Conservation (phyloP, 2,888 invertebrate genomes). For the Platerodrilus igneus region DNA sequence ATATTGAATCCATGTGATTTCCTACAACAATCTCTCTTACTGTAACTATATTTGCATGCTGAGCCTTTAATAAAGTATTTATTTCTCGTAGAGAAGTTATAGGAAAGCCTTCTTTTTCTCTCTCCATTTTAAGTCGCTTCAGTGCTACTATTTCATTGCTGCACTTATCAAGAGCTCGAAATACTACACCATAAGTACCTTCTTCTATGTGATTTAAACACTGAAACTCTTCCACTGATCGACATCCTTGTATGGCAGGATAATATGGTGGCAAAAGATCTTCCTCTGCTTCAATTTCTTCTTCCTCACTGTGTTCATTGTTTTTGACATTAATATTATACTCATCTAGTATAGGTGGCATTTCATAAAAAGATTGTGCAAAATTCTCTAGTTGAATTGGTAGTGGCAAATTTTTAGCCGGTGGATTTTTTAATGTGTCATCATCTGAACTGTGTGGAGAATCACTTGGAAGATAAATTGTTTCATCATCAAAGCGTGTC, state of each 20-base stretch:
- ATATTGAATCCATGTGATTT: slow-evolving; percentile 98
- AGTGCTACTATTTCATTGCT: slow-evolving; percentile 97
- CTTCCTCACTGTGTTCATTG: slow-evolving; percentile 23
- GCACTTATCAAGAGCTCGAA: slow-evolving; percentile 90
- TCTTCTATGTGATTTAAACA: slow-evolving; percentile 98
- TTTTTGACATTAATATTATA: no score
- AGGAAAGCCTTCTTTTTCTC: slow-evolving; percentile 99
- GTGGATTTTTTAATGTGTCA: no score
- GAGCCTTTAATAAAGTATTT: slow-evolving; percentile 92
- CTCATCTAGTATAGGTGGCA: no score
- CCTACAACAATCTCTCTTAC: slow-evolving; percentile 98
- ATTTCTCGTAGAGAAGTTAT: slow-evolving; percentile 98
- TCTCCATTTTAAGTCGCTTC: slow-evolving; percentile 98
- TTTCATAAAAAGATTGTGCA: no score
- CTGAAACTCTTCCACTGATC: slow-evolving; percentile 97
- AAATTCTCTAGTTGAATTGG: no score
- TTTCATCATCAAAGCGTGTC: no score
- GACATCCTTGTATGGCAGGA: slow-evolving; percentile 87
- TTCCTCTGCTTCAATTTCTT: slow-evolving; percentile 40
- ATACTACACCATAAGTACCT: slow-evolving; percentile 98
- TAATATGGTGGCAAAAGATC: slow-evolving; percentile 73
- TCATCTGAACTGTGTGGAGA: no score
- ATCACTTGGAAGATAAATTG: no score
- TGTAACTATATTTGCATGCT: slow-evolving; percentile 95
- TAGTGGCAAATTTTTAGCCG: no score